Evolutionary conservation across 2,113 vertebrate genomes (phyloP).

Genomic region (Fukomys damarensis): DNA sequence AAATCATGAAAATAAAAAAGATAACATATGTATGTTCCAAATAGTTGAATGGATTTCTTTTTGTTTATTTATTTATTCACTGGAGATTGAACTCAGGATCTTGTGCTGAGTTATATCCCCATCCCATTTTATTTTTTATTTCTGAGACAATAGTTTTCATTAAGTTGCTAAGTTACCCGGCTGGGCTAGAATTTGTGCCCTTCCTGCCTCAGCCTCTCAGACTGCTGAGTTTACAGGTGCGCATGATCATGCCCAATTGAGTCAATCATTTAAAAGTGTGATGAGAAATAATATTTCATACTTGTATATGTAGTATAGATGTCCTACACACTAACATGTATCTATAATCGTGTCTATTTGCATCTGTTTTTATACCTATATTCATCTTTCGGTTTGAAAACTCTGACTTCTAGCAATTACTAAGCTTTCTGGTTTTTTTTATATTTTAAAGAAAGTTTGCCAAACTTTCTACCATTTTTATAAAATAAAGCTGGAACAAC

Average conservation of each 20-base stretch:
- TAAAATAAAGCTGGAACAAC: not conserved
- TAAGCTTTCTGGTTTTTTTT: not conserved
- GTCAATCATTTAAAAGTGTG: not conserved
- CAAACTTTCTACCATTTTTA: slow-evolving; percentile 19
- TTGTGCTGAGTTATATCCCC: not conserved
- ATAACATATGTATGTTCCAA: not conserved
- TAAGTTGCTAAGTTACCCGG: not conserved
- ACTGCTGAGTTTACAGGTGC: not conserved
- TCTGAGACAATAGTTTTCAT: not conserved
- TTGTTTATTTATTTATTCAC: not conserved
- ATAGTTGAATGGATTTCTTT: not conserved
- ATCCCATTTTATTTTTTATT: not conserved
- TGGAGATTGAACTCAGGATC: not conserved
- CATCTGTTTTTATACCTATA: not conserved
- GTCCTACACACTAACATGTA: not conserved
- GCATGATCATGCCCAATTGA: not conserved
- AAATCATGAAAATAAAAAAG: no score
- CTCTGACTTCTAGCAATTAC: not conserved
- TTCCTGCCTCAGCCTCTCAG: not conserved
- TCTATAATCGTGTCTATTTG: not conserved
- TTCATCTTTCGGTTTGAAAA: not conserved
- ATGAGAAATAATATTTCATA: not conserved
- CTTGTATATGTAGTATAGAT: not conserved
- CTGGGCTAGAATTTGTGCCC: not conserved
- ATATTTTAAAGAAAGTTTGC: not conserved